These are phyloP conservation scores for Tipula lateralis DNA, from an alignment of 2,888 invertebrate species.

Conservation along the genomic window DNA sequence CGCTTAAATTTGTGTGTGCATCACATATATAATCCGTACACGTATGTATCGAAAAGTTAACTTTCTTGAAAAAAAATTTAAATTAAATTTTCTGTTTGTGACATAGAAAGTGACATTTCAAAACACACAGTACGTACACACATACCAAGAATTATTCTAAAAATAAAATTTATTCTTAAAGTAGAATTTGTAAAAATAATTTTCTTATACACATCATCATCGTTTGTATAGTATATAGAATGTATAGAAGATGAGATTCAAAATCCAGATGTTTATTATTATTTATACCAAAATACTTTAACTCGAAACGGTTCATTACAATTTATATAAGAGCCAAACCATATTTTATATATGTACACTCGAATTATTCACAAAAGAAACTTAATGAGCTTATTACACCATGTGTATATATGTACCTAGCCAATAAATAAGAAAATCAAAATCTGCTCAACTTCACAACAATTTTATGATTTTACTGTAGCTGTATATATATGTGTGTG, in stretches of 20 bases:
- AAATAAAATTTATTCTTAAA: background rate
- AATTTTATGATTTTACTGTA: background rate
- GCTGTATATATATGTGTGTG: background rate
- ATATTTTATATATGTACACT: background rate
- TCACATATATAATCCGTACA: background rate
- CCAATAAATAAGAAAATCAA: background rate
- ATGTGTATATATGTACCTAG: background rate
- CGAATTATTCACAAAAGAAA: background rate
- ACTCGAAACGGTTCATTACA: background rate
- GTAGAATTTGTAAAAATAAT: background rate
- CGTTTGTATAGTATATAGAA: background rate
- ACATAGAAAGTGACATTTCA: background rate
- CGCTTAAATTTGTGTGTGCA: background rate
- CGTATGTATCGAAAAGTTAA: background rate
- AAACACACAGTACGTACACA: background rate
- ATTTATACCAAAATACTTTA: background rate
- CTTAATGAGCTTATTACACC: background rate
- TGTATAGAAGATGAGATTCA: background rate
- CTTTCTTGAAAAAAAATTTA: background rate
- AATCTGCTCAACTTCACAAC: background rate
- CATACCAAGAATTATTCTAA: background rate
- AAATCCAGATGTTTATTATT: conserved; percentile 19
- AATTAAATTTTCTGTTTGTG: background rate
- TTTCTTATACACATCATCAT: background rate
- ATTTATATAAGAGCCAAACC: background rate